phyloP scores from a whole-genome alignment of 2,113 vertebrate genomes.

The Thalassarche chlororhynchos region DNA sequence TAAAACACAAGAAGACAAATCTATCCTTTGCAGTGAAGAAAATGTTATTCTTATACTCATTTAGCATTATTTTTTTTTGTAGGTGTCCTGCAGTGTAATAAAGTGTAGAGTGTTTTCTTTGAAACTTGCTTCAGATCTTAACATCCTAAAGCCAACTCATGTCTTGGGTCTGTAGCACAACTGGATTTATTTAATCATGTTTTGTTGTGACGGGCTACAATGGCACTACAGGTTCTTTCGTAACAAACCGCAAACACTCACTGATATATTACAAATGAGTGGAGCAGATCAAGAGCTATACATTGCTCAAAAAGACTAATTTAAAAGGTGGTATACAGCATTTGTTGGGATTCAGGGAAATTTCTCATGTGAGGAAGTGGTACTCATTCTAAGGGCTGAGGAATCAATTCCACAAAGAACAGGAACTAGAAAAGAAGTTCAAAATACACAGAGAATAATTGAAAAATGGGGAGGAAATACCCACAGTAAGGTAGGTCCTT shows the following conservation, averaged over 20 bases:
- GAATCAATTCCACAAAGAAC: slow-evolving; percentile 1
- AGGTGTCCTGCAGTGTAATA: not conserved
- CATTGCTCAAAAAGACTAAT: not conserved
- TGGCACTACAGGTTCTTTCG: not conserved
- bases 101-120: not conserved
- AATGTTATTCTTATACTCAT: not conserved
- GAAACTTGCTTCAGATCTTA: slow-evolving; percentile 19
- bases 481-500: not conserved
- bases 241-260: not conserved
- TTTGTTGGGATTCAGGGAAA: not conserved
- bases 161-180: not conserved
- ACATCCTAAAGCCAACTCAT: not conserved
- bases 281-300: not conserved
- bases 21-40: not conserved
- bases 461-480: not conserved
- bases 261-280: not conserved
- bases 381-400: not conserved
- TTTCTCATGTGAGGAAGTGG: not conserved
- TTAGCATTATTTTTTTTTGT: not conserved
- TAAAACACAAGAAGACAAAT: not conserved
- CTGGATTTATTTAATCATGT: slow-evolving; percentile 15
- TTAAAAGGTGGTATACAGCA: not conserved
- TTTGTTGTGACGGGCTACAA: slow-evolving; percentile 2
- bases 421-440: not conserved
- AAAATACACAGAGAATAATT: not conserved